These are phyloP conservation scores for Drosophila aff. DNA, from an alignment of 1,140 invertebrate genomes.

Conservation along the genomic window DNA sequence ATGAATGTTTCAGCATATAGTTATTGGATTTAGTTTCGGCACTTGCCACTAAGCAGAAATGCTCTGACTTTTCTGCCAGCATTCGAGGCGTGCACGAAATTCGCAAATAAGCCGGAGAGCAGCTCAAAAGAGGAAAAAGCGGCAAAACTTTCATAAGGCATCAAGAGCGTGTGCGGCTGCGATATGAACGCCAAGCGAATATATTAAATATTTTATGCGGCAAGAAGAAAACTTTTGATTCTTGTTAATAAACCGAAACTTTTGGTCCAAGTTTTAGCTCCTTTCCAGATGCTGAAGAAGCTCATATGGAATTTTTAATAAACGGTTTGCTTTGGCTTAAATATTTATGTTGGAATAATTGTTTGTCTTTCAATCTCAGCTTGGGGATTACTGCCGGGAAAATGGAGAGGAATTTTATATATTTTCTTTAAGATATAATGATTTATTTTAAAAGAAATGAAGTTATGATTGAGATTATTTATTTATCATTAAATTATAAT, in stretches of 20 bases:
- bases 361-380: background rate
- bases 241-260: conserved; percentile 23
- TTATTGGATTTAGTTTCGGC: conserved; percentile 82
- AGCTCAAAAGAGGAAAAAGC: conserved; percentile 7
- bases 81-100: conserved; percentile 66
- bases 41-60: conserved; percentile 72
- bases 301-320: background rate
- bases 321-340: background rate
- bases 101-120: conserved; percentile 59
- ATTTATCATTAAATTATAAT: background rate
- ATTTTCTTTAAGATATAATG: background rate
- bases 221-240: conserved; percentile 16
- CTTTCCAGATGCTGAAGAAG: background rate
- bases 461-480: too few relatives aligned
- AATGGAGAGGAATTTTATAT: background rate
- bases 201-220: conserved; percentile 51
- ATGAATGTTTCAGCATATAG: conserved; percentile 81
- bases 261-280: background rate
- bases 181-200: conserved; percentile 29
- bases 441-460: too few relatives aligned
- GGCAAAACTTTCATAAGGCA: conserved; percentile 41
- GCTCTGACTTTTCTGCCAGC: conserved; percentile 35
- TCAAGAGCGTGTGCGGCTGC: conserved; percentile 24
- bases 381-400: background rate
- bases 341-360: background rate